Evolutionary conservation across 2,888 invertebrate genomes (phyloP).

Genomic region (Hoplodrina blanda): DNA sequence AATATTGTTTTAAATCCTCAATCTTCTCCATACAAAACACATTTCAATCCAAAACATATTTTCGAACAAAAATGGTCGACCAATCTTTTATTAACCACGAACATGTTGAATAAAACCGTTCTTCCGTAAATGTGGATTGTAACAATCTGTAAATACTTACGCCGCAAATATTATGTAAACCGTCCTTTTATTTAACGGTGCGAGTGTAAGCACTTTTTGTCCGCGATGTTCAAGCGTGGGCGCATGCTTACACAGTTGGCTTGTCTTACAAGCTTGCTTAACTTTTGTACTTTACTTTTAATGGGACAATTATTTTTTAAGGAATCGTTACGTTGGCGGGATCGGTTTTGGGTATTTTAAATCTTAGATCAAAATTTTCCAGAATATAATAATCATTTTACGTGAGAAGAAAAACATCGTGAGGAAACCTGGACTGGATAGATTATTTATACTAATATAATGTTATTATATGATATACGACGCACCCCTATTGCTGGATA

Average conservation of each 20-base stretch:
- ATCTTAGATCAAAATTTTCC: too few relatives aligned
- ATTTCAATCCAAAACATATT: not conserved
- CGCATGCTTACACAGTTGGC: not conserved
- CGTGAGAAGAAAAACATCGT: too few relatives aligned
- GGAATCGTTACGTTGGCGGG: too few relatives aligned
- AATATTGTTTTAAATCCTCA: not conserved
- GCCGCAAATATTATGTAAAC: conserved; percentile 40
- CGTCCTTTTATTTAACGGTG: conserved; percentile 34
- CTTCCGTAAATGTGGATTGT: conserved; percentile 13
- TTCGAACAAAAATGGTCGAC: not conserved
- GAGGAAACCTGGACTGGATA: too few relatives aligned
- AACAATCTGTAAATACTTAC: conserved; percentile 34
- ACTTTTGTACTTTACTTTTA: too few relatives aligned
- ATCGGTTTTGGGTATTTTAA: too few relatives aligned
- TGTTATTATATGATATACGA: too few relatives aligned
- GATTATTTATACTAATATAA: too few relatives aligned
- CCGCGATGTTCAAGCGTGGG: conserved; percentile 25
- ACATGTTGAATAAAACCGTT: conserved; percentile 25
- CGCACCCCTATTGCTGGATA: too few relatives aligned
- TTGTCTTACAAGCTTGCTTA: conserved; percentile 22
- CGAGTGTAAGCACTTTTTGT: conserved; percentile 47
- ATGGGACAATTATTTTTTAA: too few relatives aligned
- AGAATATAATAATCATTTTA: too few relatives aligned
- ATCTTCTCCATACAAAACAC: not conserved
- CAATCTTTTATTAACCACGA: conserved; percentile 11